Evolutionary conservation across 2,888 invertebrate species (phyloP), one percentile per base, ranked within the genome.

Genomic region (Sesia bembeciformis): DNA sequence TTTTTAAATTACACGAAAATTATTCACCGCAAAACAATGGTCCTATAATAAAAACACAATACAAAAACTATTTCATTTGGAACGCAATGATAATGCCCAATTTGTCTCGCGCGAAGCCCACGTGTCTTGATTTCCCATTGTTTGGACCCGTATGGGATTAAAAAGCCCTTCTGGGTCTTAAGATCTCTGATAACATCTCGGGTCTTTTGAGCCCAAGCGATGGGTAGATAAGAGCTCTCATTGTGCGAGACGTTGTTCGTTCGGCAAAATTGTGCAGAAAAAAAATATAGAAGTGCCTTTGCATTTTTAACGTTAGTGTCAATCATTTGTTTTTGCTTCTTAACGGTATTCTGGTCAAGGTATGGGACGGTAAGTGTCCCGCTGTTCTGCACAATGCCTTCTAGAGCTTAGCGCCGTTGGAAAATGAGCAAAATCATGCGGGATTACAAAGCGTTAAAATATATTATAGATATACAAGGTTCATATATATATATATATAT

Each of bases 151-250:
- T 73, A 75, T 70, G 68, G 76, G 76, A 78, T 75, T 74, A 71
- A 71, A 70, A 68, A 66, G 67, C 68, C 72, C 62, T 60, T 60
- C 54, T 52, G 56, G 61, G 59, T 59, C 61, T 65, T 61, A 56
- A 65, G 60, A 60, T 60, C 63, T 56, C 65, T 66, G 86, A 86
- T 86, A 86, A 82, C 71, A 79, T 81, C 83, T 75, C 63, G 63
- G 65, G 60, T 68, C 70, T 74, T 62, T 76, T 66, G 61, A 51
- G 43, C 40, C 58, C 63, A 64, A 63, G 60, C 77, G 81, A 80
- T 81, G 57, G 56, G 8, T 38, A 74, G 84, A 84, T 84, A 85
- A 81, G 75, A 66, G 61, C 64, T 46, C 60, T 66, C 67, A 77
- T 81, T 81, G 78, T 78, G 63, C 68, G 63, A 65, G 57, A 74